phyloP scores from a whole-genome alignment of 2,797 vertebrate species.

The Siniperca scherzeri region DNA sequence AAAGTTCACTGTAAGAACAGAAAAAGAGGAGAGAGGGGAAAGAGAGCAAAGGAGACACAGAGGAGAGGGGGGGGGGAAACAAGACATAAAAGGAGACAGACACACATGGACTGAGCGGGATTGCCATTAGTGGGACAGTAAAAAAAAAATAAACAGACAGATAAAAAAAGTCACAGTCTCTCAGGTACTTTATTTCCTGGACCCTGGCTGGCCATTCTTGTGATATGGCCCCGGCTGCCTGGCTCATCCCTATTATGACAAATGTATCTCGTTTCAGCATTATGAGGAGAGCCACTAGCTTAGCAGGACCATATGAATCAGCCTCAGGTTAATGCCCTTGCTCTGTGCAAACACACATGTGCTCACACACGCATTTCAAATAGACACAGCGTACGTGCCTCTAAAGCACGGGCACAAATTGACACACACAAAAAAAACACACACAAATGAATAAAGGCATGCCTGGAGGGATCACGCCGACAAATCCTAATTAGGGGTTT shows the following conservation, averaged over 20 bases:
- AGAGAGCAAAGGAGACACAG: conserved; percentile 15
- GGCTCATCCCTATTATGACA: conserved; percentile 75
- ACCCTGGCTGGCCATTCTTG: conserved; percentile 58
- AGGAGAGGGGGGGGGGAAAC: conserved; percentile 46
- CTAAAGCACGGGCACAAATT: not conserved
- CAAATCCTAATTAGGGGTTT: conserved; percentile 67
- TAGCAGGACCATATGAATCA: conserved; percentile 72
- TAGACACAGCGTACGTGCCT: not conserved
- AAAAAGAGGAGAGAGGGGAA: conserved; percentile 3
- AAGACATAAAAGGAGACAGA: conserved; percentile 66
- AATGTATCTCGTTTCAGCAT: conserved; percentile 72
- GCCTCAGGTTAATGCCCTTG: conserved; percentile 72
- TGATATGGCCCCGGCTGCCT: conserved; percentile 59
- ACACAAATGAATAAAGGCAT: not conserved
- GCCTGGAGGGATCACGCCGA: conserved; percentile 40
- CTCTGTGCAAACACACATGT: conserved; percentile 34
- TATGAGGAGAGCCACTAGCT: conserved; percentile 69
- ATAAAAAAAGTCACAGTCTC: conserved; percentile 76
- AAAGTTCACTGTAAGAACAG: conserved; percentile 33
- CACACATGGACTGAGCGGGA: conserved; percentile 47
- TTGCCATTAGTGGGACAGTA: conserved; percentile 63
- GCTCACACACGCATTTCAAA: conserved; percentile 19
- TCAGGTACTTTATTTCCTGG: conserved; percentile 76
- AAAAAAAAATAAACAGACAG: conserved; percentile 39
- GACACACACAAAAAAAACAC: not conserved